Percentiles rank a stretch among this genome's conserved stretches.
phyloP scores from a whole-genome alignment of 2,113 vertebrate species.

The Cromileptes altivelis region DNA sequence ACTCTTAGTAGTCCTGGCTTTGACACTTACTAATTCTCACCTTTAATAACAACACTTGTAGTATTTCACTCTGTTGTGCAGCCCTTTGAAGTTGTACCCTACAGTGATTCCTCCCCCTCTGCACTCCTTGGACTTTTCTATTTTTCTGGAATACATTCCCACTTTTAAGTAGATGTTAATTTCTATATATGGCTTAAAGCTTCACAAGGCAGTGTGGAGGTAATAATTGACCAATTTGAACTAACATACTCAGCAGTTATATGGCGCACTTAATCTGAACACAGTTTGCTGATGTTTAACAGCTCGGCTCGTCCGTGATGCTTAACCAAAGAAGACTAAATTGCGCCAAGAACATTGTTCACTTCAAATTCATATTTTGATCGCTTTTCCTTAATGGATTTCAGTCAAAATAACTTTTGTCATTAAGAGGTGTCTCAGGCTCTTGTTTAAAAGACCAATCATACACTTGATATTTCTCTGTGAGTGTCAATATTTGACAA shows the following conservation, averaged over 20 bases:
- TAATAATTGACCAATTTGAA: slow-evolving; percentile 9
- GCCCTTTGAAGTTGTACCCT: slow-evolving; percentile 54
- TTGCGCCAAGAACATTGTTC: background rate
- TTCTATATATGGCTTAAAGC: slow-evolving; percentile 26
- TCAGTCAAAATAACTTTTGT: background rate
- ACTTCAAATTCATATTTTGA: background rate
- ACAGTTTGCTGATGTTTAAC: background rate
- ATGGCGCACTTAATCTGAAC: slow-evolving; percentile 5
- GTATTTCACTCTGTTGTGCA: slow-evolving; percentile 44
- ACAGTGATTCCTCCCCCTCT: slow-evolving; percentile 62
- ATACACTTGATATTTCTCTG: background rate
- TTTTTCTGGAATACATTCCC: slow-evolving; percentile 16
- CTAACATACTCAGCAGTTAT: background rate
- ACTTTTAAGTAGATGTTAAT: slow-evolving; percentile 17
- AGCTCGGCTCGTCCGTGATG: background rate
- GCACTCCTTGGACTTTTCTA: slow-evolving; percentile 49
- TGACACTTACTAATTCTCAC: slow-evolving; percentile 55
- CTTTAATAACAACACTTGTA: slow-evolving; percentile 50
- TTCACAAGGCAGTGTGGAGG: slow-evolving; percentile 12
- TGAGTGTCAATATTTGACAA: background rate
- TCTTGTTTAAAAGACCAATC: background rate
- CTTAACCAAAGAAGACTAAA: background rate
- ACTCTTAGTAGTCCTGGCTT: slow-evolving; percentile 45
- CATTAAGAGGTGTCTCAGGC: background rate
- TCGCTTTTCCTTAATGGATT: background rate